Percentiles rank a stretch among this genome's conserved stretches.
Evolutionary conservation across 2,113 vertebrate genomes (phyloP).

Genomic region (Hyperoodon ampullatus): DNA sequence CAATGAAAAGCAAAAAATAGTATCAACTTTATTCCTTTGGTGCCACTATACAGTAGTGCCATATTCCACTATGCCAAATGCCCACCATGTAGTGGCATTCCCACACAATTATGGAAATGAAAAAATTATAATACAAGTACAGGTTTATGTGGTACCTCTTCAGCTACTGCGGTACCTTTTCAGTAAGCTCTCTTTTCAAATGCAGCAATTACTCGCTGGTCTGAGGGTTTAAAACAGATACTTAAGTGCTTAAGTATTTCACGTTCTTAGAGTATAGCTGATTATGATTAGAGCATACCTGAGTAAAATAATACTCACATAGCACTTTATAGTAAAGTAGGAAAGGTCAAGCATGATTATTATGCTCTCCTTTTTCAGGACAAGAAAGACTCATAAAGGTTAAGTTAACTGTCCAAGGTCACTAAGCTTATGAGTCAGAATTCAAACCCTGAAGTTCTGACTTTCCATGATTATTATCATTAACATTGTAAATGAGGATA

Average conservation of each 20-base stretch:
- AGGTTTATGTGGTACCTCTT: neutral
- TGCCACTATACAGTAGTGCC: neutral
- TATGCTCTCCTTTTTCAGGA: neutral
- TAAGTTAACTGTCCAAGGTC: neutral
- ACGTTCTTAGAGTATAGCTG: neutral
- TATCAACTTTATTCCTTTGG: neutral
- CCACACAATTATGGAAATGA: neutral
- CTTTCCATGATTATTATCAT: neutral
- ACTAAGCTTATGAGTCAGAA: neutral
- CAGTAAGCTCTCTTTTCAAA: neutral
- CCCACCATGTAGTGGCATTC: neutral
- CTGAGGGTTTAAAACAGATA: neutral
- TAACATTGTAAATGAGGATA: neutral
- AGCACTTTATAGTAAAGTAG: neutral
- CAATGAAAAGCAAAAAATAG: neutral
- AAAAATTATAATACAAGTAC: neutral
- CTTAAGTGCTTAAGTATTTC: neutral
- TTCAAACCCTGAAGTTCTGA: neutral
- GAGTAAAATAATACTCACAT: neutral
- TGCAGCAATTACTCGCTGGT: neutral
- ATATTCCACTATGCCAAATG: neutral
- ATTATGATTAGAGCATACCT: neutral
- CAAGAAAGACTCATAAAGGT: neutral
- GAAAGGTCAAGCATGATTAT: neutral
- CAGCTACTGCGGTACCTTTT: neutral